Evolutionary conservation across 2,888 invertebrate genomes (phyloP), one percentile per base, ranked within the genome.

Genomic region (Meteorus colon): DNA sequence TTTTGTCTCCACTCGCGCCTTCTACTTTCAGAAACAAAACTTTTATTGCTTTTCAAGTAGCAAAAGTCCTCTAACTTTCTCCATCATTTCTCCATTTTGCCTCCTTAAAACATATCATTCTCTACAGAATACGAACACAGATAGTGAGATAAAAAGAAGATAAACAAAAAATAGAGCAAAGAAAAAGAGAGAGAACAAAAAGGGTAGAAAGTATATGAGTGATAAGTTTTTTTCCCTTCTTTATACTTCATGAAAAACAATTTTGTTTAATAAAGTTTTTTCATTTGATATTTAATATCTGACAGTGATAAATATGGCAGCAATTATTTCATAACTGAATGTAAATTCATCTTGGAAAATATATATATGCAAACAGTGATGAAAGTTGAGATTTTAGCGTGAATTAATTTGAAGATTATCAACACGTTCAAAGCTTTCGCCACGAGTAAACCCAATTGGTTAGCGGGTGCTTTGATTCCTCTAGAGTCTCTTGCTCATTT

Each of bases 11-110:
- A 70, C 73, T 62, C 55, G 48, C 55, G 51, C 48, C 45, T 76
- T 72, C 48, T n/a, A 76, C 63, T 65, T 62, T 19, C 62, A 31
- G 69, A 74, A 74, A 41, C 4, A 41, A 41, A 69, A 76, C 65
- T 77, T 79, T 79, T 73, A 77, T 74, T 62, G 60, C 74, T 77
- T 76, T 76, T 60, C 75, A 69, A 79, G 71, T 69, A 76, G 77
- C 79, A 77, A 70, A 72, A 71, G 67, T 77, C 80, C 68, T 77
- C 78, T 79, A 80, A 74, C 77, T 77, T 77, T 68, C n/a, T 24
- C 27, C 74, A 76, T 73, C 76, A 80, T 77, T 78, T 80, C 48
- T 72, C 68, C 62, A 51, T 48, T 59, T 67, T n/a, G 51, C 60
- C 73, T 55, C 62, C 12, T 34, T n/a, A 10, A 27, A 73, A 48